A percentile compares a stretch with the other conserved stretches of the same genome.
Evolutionary conservation across 2,797 vertebrate species (phyloP).

Genomic region (Gobionotothen gibberifrons): DNA sequence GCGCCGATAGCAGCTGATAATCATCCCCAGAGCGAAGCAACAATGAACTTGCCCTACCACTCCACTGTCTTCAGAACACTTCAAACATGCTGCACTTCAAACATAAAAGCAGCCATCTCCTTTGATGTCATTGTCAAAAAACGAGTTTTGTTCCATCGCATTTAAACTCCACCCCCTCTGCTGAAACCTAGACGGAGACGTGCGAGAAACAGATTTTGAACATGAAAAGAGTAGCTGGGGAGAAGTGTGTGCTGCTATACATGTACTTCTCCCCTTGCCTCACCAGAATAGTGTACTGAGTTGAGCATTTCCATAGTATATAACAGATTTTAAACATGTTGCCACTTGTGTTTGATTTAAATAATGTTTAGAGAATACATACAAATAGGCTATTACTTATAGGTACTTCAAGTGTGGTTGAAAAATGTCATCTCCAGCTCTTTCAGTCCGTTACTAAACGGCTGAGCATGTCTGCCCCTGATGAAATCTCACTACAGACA

Average conservation of each 20-base stretch:
- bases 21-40: constrained; percentile 82
- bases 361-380: constrained; percentile 47
- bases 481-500: constrained; percentile 80
- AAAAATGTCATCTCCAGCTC: constrained; percentile 45
- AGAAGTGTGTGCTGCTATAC: constrained; percentile 60
- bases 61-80: constrained; percentile 86
- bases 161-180: constrained; percentile 82
- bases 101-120: constrained; percentile 85
- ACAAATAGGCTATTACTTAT: constrained; percentile 34
- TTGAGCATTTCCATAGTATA: constrained; percentile 27
- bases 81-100: constrained; percentile 85
- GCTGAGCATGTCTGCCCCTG: constrained; percentile 71
- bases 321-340: constrained; percentile 19
- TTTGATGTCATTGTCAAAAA: constrained; percentile 88
- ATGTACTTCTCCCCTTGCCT: constrained; percentile 41
- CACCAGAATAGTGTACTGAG: constrained; percentile 44
- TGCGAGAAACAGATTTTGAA: constrained; percentile 80
- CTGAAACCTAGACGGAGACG: constrained; percentile 77
- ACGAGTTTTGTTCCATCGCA: constrained; percentile 83
- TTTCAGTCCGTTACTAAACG: constrained; percentile 66
- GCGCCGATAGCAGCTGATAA: constrained; percentile 83
- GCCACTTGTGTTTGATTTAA: constrained; percentile 41
- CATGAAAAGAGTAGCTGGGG: constrained; percentile 83
- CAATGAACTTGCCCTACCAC: constrained; percentile 84
- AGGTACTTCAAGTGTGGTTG: constrained; percentile 33